Evolutionary conservation across 2,113 vertebrate species (phyloP).

Genomic region (Corydoras maculifer): DNA sequence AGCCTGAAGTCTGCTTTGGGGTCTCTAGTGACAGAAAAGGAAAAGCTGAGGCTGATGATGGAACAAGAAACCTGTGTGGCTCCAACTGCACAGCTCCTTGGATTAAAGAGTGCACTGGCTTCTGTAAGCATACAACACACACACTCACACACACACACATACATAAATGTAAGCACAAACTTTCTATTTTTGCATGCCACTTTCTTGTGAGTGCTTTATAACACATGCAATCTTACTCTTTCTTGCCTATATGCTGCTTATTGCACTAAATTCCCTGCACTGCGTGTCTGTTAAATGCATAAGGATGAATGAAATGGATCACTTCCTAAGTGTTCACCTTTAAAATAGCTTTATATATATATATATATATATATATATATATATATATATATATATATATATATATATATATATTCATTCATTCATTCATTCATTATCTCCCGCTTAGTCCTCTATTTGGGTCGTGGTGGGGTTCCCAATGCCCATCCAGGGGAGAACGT

Average conservation of each 20-base stretch:
- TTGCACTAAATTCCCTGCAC: constrained; percentile 1
- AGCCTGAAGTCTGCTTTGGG: constrained; percentile 83
- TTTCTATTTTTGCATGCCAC: neutral
- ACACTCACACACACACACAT: constrained; percentile 12
- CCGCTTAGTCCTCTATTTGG: too few species aligned
- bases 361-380: too few species aligned
- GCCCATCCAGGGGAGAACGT: too few species aligned
- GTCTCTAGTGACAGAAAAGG: constrained; percentile 76
- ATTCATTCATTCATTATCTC: too few species aligned
- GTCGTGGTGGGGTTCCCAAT: too few species aligned
- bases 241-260: neutral
- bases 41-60: constrained; percentile 80
- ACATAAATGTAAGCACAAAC: constrained; percentile 3
- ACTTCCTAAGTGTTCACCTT: too few species aligned
- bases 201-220: constrained; percentile 18
- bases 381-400: too few species aligned
- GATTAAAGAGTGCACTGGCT: constrained; percentile 84
- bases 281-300: too few species aligned
- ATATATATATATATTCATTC: too few species aligned
- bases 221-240: neutral
- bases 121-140: constrained; percentile 67
- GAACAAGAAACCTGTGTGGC: constrained; percentile 75
- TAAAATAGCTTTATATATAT: too few species aligned
- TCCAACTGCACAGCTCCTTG: constrained; percentile 79
- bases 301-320: too few species aligned